Base-by-base conservation (phyloP, 2,888 invertebrate species). In the Taphrorychus bicolor region DNA sequence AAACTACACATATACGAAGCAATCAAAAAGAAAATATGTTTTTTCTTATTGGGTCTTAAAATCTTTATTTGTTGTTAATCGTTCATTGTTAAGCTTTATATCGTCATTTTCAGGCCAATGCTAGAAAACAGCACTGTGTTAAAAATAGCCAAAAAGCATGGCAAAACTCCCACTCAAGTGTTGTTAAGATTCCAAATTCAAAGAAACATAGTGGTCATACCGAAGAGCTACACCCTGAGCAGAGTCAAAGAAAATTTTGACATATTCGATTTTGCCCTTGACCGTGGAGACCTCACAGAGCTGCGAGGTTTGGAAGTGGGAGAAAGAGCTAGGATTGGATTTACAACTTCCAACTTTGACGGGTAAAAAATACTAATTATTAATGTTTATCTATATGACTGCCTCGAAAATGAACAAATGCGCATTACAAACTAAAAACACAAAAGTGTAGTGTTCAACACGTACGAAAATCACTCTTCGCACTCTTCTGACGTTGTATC, bases 201-300 rank as follows among this genome's bases (percentile, higher is more conserved):
- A 79, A 86, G 87, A 41, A 89, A 88, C 9, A 81, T 93, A 22
- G 86, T 86, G 3, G 88, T 89, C 41, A 92, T 95, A 75, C 94
- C 94, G 4, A 95, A 94, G 80, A 94, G 93, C 79, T 89, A 89
- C 3, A 89, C 89, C 78, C 82, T 88, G 0, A 77, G 82, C 1
- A 86, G 94, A 70, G 87, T 95, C 18, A 84, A 85, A 77, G 87
- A 92, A 82, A 95, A 95, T 77, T 85, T 92, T 52, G 82, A 89
- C 61, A 78, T 93, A 48, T 91, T 91, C 80, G 88, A 89, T 80
- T 93, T 92, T 79, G 81, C 77, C 92, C 45, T 83, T 82, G 19
- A 80, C 81, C 42, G 16, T n/a, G 61, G 62, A n/a, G 72, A 71
- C 57, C 59, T 72, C 56, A 41, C 56, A 23, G 23, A 41, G 17